Evolutionary conservation across 2,113 vertebrate genomes (phyloP), one percentile per base, ranked within the genome.

Genomic region (Tauraco erythrolophus): DNA sequence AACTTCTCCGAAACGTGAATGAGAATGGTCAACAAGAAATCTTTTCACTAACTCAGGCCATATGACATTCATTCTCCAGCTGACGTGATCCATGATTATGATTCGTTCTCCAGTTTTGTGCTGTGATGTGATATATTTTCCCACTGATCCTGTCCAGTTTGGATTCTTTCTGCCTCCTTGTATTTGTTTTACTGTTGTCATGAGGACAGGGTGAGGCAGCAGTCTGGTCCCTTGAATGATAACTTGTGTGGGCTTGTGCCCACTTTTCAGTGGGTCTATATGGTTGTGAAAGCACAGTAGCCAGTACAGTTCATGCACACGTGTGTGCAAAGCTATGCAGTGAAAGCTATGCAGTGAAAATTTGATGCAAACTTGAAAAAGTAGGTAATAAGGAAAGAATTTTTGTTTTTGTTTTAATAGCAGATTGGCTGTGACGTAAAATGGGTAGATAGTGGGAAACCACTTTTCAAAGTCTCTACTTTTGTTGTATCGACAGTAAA

Each of bases 371-470:
- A 50, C 30, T 84, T 88, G 7, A 85, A 7, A 48, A 64, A 72
- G 21, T 65, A 54, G 24, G 37, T 4, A 48, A 39, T 37, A 93
- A 23, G 56, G 64, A 4, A 46, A 83, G 90, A 80, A 19, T 45
- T 31, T 69, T 69, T 28, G 8, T 1, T 88, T 79, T 77, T 91
- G 19, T 77, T 89, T 94, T 71, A 41, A 80, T 93, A 97, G 97
- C 97, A 99, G 91, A 97, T 96, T 2, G 97, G 98, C 95, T 98
- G 98, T 60, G 99, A 99, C 79, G 94, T 99, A 72, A 99, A 99
- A 89, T 99, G 99, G 99, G 99, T 99, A 1, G 99, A 99, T 62
- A 98, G 99, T 80, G 99, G 99, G 68, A 99, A 99, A 97, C 93
- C 99, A 13, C 99, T 99, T 88, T 99, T 99, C 97, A 99, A 98